Conservation (phyloP, 1,140 invertebrate species). For the Ips nitidus region DNA sequence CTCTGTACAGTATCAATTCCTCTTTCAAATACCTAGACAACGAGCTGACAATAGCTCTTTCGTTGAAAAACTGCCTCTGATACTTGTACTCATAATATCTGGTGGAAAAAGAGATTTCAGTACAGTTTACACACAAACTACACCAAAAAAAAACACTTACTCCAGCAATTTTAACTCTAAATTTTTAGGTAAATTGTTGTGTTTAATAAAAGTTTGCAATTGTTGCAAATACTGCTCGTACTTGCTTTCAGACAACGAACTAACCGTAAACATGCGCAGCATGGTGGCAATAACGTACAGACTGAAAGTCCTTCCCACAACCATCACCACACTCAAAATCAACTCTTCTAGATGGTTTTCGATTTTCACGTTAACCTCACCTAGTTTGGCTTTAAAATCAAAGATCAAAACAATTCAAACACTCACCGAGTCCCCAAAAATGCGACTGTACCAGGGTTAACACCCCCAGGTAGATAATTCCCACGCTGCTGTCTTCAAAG, state of each 20-base stretch:
- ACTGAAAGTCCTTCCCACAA: conserved; percentile 27
- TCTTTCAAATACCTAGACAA: conserved; percentile 40
- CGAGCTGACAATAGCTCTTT: conserved; percentile 26
- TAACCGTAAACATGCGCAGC: conserved; percentile 16
- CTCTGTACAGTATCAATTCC: conserved; percentile 53
- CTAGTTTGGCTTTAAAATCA: neutral
- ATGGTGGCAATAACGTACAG: conserved; percentile 25
- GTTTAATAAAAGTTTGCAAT: conserved; percentile 20
- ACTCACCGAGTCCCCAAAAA: conserved; percentile 7
- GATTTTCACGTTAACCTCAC: neutral
- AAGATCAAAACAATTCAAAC: neutral
- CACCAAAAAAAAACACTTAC: neutral
- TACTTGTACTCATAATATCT: conserved; percentile 26
- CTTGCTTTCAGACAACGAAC: conserved; percentile 30
- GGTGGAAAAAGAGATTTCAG: neutral
- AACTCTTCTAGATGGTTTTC: conserved; percentile 13
- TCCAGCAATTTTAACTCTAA: conserved; percentile 18
- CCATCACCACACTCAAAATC: conserved; percentile 13
- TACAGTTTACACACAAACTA: neutral
- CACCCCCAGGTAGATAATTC: neutral
- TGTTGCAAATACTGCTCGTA: conserved; percentile 29
- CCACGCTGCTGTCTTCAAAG: neutral
- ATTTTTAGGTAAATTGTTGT: conserved; percentile 18
- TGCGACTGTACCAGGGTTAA: conserved; percentile 1
- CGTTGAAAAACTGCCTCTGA: conserved; percentile 31